Evolutionary conservation across 2,113 vertebrate species (phyloP).

Genomic region (Meles meles): DNA sequence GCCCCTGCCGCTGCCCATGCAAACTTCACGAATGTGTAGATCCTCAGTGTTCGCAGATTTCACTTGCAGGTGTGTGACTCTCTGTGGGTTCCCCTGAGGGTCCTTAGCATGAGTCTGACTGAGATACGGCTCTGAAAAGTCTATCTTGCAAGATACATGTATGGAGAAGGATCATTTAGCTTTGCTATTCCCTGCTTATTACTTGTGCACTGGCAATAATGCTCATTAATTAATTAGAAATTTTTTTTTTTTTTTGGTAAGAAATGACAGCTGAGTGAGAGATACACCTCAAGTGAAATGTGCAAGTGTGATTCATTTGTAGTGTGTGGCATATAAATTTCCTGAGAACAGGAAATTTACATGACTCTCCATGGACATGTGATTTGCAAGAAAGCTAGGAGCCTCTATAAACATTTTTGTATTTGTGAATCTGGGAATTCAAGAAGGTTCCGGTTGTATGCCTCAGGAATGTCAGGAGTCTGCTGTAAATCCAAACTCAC

Average conservation of each 20-base stretch:
- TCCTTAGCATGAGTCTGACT: not conserved
- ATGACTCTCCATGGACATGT: slow-evolving; percentile 36
- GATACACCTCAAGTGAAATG: not conserved
- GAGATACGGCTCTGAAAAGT: not conserved
- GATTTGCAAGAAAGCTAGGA: slow-evolving; percentile 51
- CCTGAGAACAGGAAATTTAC: not conserved
- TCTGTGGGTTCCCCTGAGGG: not conserved
- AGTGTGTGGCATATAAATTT: too few relatives aligned
- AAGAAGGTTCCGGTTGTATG: slow-evolving; percentile 62
- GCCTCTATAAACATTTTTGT: slow-evolving; percentile 67
- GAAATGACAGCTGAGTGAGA: not conserved
- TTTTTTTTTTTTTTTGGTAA: not conserved
- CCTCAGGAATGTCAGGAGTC: slow-evolving; percentile 64
- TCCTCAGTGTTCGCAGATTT: not conserved
- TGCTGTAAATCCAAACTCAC: slow-evolving; percentile 65
- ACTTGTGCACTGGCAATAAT: not conserved
- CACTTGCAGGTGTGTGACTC: not conserved
- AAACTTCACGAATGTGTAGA: not conserved
- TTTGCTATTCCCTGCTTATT: not conserved
- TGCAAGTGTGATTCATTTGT: not conserved
- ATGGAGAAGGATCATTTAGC: not conserved
- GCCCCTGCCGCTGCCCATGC: not conserved
- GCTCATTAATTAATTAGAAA: not conserved
- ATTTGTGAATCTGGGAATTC: slow-evolving; percentile 61
- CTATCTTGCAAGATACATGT: not conserved